Base-by-base conservation (phyloP, 2,888 invertebrate genomes). In the Lycaena phlaeas region DNA sequence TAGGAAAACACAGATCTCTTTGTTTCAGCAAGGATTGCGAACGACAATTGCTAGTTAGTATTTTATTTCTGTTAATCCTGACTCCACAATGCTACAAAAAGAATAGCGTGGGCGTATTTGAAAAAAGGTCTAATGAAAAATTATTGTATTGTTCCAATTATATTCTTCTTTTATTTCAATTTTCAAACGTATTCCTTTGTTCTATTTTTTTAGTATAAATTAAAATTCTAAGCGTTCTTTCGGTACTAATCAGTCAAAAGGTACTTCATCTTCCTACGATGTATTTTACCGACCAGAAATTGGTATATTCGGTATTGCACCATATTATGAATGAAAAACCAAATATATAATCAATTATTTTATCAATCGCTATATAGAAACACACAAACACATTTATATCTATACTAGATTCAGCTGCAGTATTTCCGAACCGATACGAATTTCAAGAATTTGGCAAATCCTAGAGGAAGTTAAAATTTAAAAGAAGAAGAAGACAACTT, bases 1-100 rank as follows among this genome's bases (percentile, higher is more conserved):
- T 40, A 30, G 31, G 30, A 40, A 26, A 40, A 40, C 22, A 40
- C 30, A 29, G 31, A 40, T 27, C 26, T 31, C 31, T 40, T 40
- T 34, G 40, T 40, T 22, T 18, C 34, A 9, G 12, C 7, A 29
- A 3, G 22, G 12, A 17, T 34, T 5, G 22, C 6, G 5, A 22
- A 22, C 22, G 10, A 22, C 34, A 18, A 34, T 34, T 22, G 34
- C 34, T 22, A 34, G 22, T 34, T 34, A 22, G 18, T 34, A 18
- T 12, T 34, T 34, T 34, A 34, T 31, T 31, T 11, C 34, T 34
- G 34, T 22, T 34, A 34, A 22, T 34, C 34, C 34, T 34, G 22
- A 34, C 34, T 34, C 34, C 11, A 18, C 34, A 18, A 34, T 34
- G 31, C 11, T 31, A 31, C 18, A 34, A 34, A 22, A 34, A n/a